Conservation (phyloP, 2,797 vertebrate genomes). For the Sebastolobus alascanus region DNA sequence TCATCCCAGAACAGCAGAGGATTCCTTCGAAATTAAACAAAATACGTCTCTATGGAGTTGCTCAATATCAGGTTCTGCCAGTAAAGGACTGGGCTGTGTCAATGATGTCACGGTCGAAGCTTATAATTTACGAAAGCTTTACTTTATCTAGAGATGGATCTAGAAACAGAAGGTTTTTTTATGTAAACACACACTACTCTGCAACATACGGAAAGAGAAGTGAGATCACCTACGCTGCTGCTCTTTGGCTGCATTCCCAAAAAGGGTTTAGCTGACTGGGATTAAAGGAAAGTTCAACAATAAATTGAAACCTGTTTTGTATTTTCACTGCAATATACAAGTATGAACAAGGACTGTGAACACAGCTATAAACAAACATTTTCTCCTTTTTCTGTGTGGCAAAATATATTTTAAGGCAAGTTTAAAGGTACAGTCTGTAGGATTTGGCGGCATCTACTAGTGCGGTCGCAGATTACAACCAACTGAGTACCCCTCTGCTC, state of each 20-base stretch:
- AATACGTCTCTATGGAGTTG: conserved; percentile 4
- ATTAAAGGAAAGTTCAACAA: neutral
- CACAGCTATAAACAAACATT: neutral
- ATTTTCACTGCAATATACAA: neutral
- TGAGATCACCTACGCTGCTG: neutral
- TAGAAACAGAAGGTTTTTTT: neutral
- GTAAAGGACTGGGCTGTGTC: neutral
- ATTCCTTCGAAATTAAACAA: conserved; percentile 30
- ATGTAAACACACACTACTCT: neutral
- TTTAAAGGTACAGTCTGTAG: no score
- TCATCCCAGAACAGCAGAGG: conserved; percentile 4
- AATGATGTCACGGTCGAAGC: neutral
- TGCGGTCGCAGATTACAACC: no score
- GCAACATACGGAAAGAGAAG: neutral
- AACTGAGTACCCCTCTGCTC: no score
- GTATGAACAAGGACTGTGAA: neutral
- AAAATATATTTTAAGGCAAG: no score
- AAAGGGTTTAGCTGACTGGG: neutral
- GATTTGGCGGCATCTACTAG: no score
- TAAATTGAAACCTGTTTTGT: neutral
- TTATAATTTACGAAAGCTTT: neutral
- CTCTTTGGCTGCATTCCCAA: neutral
- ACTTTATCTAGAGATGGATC: neutral
- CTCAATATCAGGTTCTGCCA: conserved; percentile 5
- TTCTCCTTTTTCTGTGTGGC: neutral